Evolutionary conservation across 1,140 invertebrate species (phyloP), one percentile per base, ranked within the genome.

Genomic region (Antheraea pernyi): DNA sequence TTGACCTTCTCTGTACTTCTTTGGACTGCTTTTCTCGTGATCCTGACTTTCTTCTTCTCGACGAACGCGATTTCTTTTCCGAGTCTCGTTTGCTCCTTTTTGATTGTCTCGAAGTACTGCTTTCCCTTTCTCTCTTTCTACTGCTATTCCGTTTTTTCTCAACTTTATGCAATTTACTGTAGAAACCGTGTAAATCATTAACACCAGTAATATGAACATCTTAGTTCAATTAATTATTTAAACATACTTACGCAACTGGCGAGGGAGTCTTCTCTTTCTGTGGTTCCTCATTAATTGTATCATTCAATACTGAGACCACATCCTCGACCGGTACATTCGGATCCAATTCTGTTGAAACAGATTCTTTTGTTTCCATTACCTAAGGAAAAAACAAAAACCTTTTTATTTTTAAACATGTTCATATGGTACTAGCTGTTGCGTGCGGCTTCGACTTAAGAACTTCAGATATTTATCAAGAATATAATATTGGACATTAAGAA

Each of bases 271-370:
- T 85, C 81, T 88, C 59, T 80, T 79, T 60, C 66, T 78, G 67
- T 30, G 83, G 79, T 60, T 80, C 81, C 13, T 84, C 89, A 19
- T 59, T 59, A 18, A 59, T 67, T 7, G 53, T 30, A 59, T 93
- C 92, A 78, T 95, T 95, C 5, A 95, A 78, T 8, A 92, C 95
- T 0, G 93, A 92, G 0, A 95, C 93, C 4, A 95, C 92, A 82
- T 96, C 94, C 73, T 95, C 94, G 5, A 95, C 94, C 0, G 94
- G 93, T 1, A 95, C 94, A 75, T 95, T 94, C 0, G 93, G 93
- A 83, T 95, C 94, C 2, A 95, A 90, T 60, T 92, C 90, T 67
- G 93, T 93, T 58, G 93, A 93, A 53, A 93, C 92, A 2, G 91
- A 89, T 67, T 92, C 82, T 78, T 94, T 94, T 6, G 89, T 91